These are phyloP conservation scores for Phortica variegata DNA, from an alignment of 1,140 invertebrate species.

Conservation along the genomic window DNA sequence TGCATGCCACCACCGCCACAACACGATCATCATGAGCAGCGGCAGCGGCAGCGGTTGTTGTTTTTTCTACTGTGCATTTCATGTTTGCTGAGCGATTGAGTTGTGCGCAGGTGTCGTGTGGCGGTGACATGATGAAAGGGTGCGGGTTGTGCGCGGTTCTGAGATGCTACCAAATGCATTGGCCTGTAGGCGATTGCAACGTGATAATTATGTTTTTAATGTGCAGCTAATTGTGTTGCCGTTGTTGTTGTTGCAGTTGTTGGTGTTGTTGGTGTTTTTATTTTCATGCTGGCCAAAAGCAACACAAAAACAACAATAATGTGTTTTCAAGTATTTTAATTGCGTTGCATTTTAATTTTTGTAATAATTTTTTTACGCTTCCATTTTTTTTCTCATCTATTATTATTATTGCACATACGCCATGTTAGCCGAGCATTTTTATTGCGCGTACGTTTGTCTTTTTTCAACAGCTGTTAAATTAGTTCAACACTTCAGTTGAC, in stretches of 20 bases:
- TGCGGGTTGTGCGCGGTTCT: no score
- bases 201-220: slow-evolving; percentile 54
- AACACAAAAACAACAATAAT: slow-evolving; percentile 25
- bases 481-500: slow-evolving; percentile 57
- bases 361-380: slow-evolving; percentile 25
- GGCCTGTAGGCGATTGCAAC: slow-evolving; percentile 9
- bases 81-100: slow-evolving; percentile 21
- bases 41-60: background rate
- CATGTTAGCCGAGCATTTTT: slow-evolving; percentile 16
- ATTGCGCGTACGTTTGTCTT: slow-evolving; percentile 22
- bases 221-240: slow-evolving; percentile 56
- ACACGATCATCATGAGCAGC: slow-evolving; percentile 30
- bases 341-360: slow-evolving; percentile 22
- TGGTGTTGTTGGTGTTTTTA: no score
- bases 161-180: no score
- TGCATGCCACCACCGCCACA: no score
- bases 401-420: slow-evolving; percentile 44
- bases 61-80: background rate
- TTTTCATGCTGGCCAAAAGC: slow-evolving; percentile 7
- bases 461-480: slow-evolving; percentile 58
- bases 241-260: no score
- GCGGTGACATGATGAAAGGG: no score
- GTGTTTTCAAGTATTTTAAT: slow-evolving; percentile 35
- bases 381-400: slow-evolving; percentile 29
- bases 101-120: no score